Base-by-base conservation (phyloP, 2,113 vertebrate genomes). In the Odocoileus hemionus region DNA sequence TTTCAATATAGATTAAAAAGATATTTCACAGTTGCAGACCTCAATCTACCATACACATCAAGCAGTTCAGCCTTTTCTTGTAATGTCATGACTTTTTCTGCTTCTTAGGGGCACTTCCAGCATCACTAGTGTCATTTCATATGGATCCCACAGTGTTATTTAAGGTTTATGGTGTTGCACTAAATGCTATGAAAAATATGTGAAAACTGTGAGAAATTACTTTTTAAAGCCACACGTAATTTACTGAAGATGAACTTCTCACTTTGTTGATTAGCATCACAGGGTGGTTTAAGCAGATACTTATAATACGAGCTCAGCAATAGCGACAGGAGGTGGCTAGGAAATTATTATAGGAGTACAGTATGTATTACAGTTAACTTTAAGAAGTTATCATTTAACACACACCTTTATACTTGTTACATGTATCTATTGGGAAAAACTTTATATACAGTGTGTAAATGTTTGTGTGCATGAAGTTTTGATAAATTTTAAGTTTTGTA, bases 121-220 rank as follows among this genome's bases (percentile, higher is more conserved):
- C 11, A 4, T 23, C 30, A 14, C 1, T 14, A 2, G 1, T 2
- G 30, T 1, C 11, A 0, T 12, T 54, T 54, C 3, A 2, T 1
- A 14, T 4, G 47, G 6, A 33, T 8, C 50, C 79, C 47, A 52
- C 3, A 1, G 19, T 23, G 50, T 82, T n/a, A 82, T 14, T 52
- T 52, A 54, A n/a, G 50, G 17, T 2, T n/a, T 25, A 23, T 0
- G 33, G 6, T n/a, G 30, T 54, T n/a, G 30, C 30, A 7, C 47
- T 36, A 25, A 14, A 14, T 12, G 7, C 79, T 23, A 2, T 14
- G 50, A 54, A 23, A 82, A 54, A 7, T 23, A 3, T n/a, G 79
- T 33, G 11, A n/a, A 30, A 50, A 33, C 28, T 50, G 36, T 13
- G 28, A 52, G 50, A 54, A 33, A n/a, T 23, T 19, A 54, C 33